These are phyloP conservation scores for Lumbricus terrestris DNA, from an alignment of 2,888 invertebrate genomes.

Conservation along the genomic window DNA sequence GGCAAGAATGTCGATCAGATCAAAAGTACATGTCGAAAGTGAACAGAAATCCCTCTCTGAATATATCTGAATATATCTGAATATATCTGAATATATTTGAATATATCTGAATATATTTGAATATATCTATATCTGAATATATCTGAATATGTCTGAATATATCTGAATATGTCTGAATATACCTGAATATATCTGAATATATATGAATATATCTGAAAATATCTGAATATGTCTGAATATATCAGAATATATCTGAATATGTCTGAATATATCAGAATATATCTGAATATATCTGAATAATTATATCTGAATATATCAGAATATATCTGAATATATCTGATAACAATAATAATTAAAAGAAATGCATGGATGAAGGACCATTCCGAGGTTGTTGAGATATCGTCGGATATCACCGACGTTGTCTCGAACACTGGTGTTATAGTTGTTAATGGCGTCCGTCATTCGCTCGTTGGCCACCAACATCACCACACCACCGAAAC, in stretches of 20 bases:
- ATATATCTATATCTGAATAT: no score
- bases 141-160: not conserved
- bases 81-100: not conserved
- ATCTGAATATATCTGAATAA: not conserved
- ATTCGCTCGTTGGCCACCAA: not conserved
- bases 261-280: no score
- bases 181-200: not conserved
- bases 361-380: not conserved
- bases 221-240: not conserved
- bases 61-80: no score
- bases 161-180: no score
- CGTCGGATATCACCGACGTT: not conserved
- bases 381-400: not conserved
- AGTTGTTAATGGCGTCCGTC: not conserved
- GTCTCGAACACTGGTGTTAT: not conserved
- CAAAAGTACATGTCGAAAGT: not conserved
- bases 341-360: no score
- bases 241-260: no score
- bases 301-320: no score
- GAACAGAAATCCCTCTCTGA: not conserved
- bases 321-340: no score
- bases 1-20: not conserved
- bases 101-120: not conserved
- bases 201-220: no score
- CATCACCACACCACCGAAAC: not conserved